Conservation (phyloP, 2,113 vertebrate genomes). For the Leptodactylus fuscus region DNA sequence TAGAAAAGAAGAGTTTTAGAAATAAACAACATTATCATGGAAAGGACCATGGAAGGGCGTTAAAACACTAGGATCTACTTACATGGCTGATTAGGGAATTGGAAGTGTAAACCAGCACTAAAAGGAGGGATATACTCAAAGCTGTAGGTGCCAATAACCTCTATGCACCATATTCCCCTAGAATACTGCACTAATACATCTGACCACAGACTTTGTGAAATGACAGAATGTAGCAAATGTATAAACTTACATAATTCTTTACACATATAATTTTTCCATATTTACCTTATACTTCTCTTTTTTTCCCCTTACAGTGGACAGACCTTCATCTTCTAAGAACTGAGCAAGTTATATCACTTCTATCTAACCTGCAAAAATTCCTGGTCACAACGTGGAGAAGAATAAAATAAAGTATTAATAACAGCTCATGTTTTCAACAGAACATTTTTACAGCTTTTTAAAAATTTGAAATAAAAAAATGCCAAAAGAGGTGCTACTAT, state of each 20-base stretch:
- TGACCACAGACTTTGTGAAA: background rate
- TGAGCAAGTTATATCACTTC: background rate
- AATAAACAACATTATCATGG: too few relatives aligned
- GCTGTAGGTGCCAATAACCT: too few relatives aligned
- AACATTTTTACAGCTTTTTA: too few relatives aligned
- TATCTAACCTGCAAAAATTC: conserved; percentile 39
- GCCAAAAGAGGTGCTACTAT: background rate
- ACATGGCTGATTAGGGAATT: too few relatives aligned
- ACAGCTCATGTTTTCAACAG: too few relatives aligned
- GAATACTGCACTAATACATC: background rate
- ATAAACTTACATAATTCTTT: background rate
- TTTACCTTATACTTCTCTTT: background rate
- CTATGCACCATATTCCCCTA: too few relatives aligned
- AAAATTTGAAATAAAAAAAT: background rate
- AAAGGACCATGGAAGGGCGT: too few relatives aligned
- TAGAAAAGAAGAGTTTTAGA: too few relatives aligned
- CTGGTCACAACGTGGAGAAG: conserved; percentile 21
- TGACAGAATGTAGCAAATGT: background rate
- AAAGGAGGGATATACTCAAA: too few relatives aligned
- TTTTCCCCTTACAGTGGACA: conserved; percentile 58
- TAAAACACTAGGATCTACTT: too few relatives aligned
- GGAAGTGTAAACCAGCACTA: too few relatives aligned
- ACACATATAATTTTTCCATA: background rate
- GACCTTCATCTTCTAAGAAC: conserved; percentile 51
- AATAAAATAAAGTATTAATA: background rate